Evolutionary conservation across 2,113 vertebrate genomes (phyloP), one percentile per base, ranked within the genome.

Genomic region (Crotalus helleri): DNA sequence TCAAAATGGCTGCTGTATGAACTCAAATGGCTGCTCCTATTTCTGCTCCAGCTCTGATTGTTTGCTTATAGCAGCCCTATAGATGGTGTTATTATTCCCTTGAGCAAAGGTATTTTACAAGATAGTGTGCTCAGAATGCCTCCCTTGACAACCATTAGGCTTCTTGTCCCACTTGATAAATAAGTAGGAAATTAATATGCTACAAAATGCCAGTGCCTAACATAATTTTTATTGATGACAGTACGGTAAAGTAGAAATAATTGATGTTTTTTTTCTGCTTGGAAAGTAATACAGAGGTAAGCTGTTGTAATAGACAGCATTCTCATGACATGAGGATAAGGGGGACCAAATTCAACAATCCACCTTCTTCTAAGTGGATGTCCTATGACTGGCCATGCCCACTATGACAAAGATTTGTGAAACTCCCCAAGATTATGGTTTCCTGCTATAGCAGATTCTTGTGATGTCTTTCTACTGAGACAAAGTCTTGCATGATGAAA

Each of bases 1-100:
- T 19, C 86, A 92, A 88, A 92, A 92, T 92, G 91, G 49, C 91
- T 54, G 46, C 58, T 54, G n/a, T 92, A 54, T 54, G 46, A 23
- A 92, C 87, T 54, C 58, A 64, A 39, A 54, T 88, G 15, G 46
- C 85, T 88, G 46, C 61, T 59, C 33, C 19, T 85, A 39, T 54
- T 49, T 4, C 13, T 53, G 39, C 55, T 87, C 29, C 44, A 17
- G 51, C 54, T 19, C 24, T 29, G 12, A 44, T 19, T 58, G 91
- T 86, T 86, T 91, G 17, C n/a, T 26, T n/a, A 51, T 26, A 85
- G 54, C 90, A 85, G 13, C n/a, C 7, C 24, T 85, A 44, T 85
- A 24, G 26, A 91, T 19, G 21, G 44, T 51, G 15, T 49, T 33
- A 5, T 87, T 29, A n/a, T n/a, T 61, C 12, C 26, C 39, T 87